These are phyloP conservation scores for Asteroscopus sphinx DNA, from an alignment of 2,888 invertebrate genomes.

Conservation along the genomic window DNA sequence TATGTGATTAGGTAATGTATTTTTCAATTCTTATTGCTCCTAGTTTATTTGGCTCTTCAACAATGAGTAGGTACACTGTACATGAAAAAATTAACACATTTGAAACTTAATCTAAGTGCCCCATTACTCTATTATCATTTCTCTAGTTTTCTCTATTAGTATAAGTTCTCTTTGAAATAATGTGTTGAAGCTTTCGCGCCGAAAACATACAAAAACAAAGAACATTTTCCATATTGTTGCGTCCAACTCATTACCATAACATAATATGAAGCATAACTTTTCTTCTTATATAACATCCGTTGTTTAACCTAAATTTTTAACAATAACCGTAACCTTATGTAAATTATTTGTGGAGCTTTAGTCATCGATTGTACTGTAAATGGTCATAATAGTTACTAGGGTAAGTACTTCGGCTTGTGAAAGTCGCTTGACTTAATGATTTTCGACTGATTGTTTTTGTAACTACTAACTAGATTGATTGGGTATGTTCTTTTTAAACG, in stretches of 20 bases:
- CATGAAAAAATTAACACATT: no score
- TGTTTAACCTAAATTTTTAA: slow-evolving; percentile 35
- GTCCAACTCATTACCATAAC: slow-evolving; percentile 26
- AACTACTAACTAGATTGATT: slow-evolving; percentile 49
- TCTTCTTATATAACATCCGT: slow-evolving; percentile 32
- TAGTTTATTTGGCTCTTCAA: no score
- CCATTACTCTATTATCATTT: no score
- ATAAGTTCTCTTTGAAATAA: no score
- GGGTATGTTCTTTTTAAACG: slow-evolving; percentile 37
- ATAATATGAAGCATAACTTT: slow-evolving; percentile 40
- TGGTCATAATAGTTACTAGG: slow-evolving; percentile 26
- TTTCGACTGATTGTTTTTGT: slow-evolving; percentile 55
- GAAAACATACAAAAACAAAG: slow-evolving; percentile 5
- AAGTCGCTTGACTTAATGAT: slow-evolving; percentile 52
- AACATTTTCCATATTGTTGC: slow-evolving; percentile 19
- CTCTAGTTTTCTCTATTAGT: no score
- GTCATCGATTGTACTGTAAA: slow-evolving; percentile 40
- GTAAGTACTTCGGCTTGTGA: slow-evolving; percentile 33
- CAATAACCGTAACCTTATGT: slow-evolving; percentile 35
- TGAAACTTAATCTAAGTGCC: no score
- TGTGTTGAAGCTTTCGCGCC: neutral
- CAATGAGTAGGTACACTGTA: no score
- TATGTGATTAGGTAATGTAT: no score
- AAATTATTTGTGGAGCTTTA: slow-evolving; percentile 25
- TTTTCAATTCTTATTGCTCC: no score